Evolutionary conservation across 2,888 invertebrate genomes (phyloP).

Genomic region (Apamea sordens): DNA sequence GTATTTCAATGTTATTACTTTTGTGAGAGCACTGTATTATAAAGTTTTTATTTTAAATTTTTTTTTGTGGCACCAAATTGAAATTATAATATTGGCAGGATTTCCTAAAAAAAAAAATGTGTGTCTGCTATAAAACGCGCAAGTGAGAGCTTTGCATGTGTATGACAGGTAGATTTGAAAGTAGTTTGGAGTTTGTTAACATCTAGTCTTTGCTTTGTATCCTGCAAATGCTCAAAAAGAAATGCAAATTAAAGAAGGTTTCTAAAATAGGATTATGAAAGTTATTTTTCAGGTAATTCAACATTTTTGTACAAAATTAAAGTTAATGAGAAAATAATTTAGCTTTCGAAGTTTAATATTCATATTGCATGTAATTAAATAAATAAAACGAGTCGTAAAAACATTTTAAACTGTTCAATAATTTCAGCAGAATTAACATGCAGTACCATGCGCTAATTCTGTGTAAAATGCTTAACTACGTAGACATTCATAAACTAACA

Average conservation of each 20-base stretch:
- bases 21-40: constrained; percentile 19
- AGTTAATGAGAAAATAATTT: neutral
- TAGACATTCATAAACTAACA: constrained; percentile 77
- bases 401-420: constrained; percentile 31
- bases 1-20: neutral
- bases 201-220: constrained; percentile 59
- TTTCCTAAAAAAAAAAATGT: neutral
- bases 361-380: constrained; percentile 56
- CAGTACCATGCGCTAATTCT: constrained; percentile 86
- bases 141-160: constrained; percentile 62
- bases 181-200: constrained; percentile 60
- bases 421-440: constrained; percentile 76
- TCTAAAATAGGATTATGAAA: neutral
- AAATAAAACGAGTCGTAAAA: constrained; percentile 13
- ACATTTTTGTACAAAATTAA: constrained; percentile 4
- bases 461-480: constrained; percentile 79
- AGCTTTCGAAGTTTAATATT: constrained; percentile 1
- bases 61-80: constrained; percentile 18
- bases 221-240: constrained; percentile 52
- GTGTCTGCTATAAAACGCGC: constrained; percentile 39
- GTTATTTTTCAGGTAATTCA: constrained; percentile 29
- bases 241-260: constrained; percentile 17
- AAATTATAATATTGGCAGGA: constrained; percentile 5
- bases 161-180: constrained; percentile 57
- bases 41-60: neutral